Base-by-base conservation (phyloP, 1,140 invertebrate genomes). In the Dendrolimus punctatus region DNA sequence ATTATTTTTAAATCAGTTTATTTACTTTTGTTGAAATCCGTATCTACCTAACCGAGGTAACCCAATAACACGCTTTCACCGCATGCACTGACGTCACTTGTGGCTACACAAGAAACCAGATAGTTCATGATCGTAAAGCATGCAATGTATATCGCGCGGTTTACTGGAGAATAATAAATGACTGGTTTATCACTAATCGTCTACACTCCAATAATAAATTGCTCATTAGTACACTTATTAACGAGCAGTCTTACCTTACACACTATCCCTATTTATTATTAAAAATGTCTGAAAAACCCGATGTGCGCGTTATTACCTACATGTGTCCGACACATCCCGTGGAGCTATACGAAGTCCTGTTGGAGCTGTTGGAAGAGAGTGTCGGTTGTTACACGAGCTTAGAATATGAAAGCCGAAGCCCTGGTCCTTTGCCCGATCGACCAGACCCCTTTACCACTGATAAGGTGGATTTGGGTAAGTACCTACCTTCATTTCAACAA, bases 291-390 rank as follows among this genome's bases (percentile, higher is more conserved):
- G 50, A 58, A 49, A 83, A 72, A 55, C 49, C 51, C 53, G 78
- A 85, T 57, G 60, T 92, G 60, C 73, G 91, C 51, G 58, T 90
- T 36, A 74, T 86, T 42, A 91, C 90, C 0, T 92, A 91, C 65
- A 88, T 92, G 83, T 89, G 89, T 57, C 91, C 91, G 6, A 89
- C 88, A 49, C 85, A 91, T 64, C 90, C 90, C 4, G 88, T 92
- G 6, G 88, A 91, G 65, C 64, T 91, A 43, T 92, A 89, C 76
- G 90, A 91, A 65, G 70, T 86, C 44, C 75, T 91, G 40, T 59
- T 90, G 63, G 79, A 88, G 39, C 85, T 90, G 51, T 68, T 92
- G 46, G 91, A 92, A 63, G 71, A 87, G 9, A 71, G 86, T 38
- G 58, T 90, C 7, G 75, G 80, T 23, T 85, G 85, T 55, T 78